A percentile compares a stretch with the other conserved stretches of the same genome.
Evolutionary conservation across 1,140 invertebrate species (phyloP).

Genomic region (Drosophila arawakana): DNA sequence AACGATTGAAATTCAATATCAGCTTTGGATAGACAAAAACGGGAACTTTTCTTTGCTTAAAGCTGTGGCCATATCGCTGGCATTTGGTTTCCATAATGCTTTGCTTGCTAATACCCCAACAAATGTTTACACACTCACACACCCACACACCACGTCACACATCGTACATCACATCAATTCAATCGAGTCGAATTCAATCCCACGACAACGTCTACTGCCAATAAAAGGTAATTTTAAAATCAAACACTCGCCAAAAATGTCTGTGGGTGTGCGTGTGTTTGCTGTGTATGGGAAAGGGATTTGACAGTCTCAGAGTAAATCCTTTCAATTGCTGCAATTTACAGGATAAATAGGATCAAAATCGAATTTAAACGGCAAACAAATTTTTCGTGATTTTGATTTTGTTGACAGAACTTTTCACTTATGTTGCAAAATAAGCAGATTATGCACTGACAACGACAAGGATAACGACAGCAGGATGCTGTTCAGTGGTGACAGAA

Average conservation of each 20-base stretch:
- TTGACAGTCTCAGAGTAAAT: constrained; percentile 58
- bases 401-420: constrained; percentile 84
- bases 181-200: constrained; percentile 18
- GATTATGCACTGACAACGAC: constrained; percentile 55
- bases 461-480: constrained; percentile 15
- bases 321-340: constrained; percentile 84
- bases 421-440: constrained; percentile 79
- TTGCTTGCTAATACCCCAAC: constrained; percentile 47
- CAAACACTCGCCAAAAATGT: constrained; percentile 60
- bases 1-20: constrained; percentile 78
- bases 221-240: constrained; percentile 79
- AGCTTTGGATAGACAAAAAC: neutral
- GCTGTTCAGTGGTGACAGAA: neutral
- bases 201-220: constrained; percentile 20
- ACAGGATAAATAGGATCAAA: constrained; percentile 84
- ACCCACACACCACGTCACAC: constrained; percentile 26
- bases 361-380: constrained; percentile 84
- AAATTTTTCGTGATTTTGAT: constrained; percentile 81
- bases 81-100: constrained; percentile 24
- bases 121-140: constrained; percentile 59
- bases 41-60: constrained; percentile 46
- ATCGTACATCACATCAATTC: constrained; percentile 15
- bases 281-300: neutral
- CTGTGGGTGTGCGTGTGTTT: neutral
- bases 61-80: constrained; percentile 41